Conservation (phyloP, 2,113 vertebrate species). For the Megaleporinus macrocephalus region DNA sequence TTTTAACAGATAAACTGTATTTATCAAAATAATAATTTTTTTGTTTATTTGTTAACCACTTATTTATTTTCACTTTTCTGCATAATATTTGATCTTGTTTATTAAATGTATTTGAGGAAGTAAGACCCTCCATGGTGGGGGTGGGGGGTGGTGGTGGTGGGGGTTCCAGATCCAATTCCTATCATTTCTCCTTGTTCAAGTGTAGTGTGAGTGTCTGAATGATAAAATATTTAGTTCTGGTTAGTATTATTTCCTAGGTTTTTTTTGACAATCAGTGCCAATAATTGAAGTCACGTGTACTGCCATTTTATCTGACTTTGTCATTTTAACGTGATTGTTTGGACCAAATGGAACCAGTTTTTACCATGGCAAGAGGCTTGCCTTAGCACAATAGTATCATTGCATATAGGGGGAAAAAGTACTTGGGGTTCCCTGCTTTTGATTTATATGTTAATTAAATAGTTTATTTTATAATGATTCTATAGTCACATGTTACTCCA, state of each 20-base stretch:
- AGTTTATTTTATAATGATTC: slow-evolving; percentile 52
- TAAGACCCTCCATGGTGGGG: slow-evolving; percentile 41
- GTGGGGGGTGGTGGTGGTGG: too few relatives aligned
- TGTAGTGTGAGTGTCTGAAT: slow-evolving; percentile 14
- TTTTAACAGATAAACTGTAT: slow-evolving; percentile 52
- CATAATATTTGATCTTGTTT: slow-evolving; percentile 41
- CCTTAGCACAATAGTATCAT: slow-evolving; percentile 55
- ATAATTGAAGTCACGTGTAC: slow-evolving; percentile 48
- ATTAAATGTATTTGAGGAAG: slow-evolving; percentile 44
- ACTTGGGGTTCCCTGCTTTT: slow-evolving; percentile 67
- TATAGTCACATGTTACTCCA: slow-evolving; percentile 52
- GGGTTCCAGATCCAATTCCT: slow-evolving; percentile 52
- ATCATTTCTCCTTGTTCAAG: background rate
- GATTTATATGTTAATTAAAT: background rate
- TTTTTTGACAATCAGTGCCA: slow-evolving; percentile 43
- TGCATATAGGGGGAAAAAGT: slow-evolving; percentile 42
- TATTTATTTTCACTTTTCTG: slow-evolving; percentile 53
- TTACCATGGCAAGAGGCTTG: slow-evolving; percentile 34
- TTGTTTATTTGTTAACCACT: slow-evolving; percentile 32
- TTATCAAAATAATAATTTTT: slow-evolving; percentile 36
- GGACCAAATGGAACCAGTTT: slow-evolving; percentile 41
- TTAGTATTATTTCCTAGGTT: background rate
- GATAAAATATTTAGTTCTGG: background rate
- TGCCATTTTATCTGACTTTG: slow-evolving; percentile 54
- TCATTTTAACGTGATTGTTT: slow-evolving; percentile 50